These are phyloP conservation scores for Propithecus coquereli DNA, from an alignment of 2,113 vertebrate genomes.

Conservation along the genomic window DNA sequence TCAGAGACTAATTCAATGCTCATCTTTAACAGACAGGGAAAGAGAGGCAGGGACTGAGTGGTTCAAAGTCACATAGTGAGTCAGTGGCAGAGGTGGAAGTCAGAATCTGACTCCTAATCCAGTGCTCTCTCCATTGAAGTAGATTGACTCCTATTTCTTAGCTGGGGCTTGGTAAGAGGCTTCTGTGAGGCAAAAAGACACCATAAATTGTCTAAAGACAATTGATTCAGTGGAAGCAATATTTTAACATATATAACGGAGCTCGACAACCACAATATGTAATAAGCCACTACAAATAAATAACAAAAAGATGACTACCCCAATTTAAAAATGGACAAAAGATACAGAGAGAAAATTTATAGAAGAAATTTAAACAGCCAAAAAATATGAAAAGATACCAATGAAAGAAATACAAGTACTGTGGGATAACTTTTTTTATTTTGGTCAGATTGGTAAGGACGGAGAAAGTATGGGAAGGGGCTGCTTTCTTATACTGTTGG, in stretches of 20 bases:
- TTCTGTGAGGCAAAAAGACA: background rate
- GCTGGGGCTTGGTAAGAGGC: background rate
- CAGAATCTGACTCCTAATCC: background rate
- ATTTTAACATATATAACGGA: background rate
- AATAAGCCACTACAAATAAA: conserved; percentile 19
- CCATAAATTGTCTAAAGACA: background rate
- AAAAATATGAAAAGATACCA: background rate
- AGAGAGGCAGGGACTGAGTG: background rate
- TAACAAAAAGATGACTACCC: background rate
- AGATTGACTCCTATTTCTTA: background rate
- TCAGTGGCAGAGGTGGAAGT: background rate
- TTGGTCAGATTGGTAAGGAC: background rate
- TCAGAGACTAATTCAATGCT: background rate
- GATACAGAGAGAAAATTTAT: background rate
- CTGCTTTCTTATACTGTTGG: background rate
- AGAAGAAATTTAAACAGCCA: background rate
- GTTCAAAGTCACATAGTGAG: background rate
- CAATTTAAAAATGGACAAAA: background rate
- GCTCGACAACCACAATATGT: background rate
- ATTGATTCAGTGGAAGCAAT: background rate
- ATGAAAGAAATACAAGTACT: background rate
- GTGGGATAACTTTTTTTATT: background rate
- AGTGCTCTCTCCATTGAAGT: background rate
- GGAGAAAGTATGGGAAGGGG: background rate
- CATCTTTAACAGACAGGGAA: background rate